Evolutionary conservation across 2,797 vertebrate genomes (phyloP).

Genomic region (Bryconaethiops microstoma): DNA sequence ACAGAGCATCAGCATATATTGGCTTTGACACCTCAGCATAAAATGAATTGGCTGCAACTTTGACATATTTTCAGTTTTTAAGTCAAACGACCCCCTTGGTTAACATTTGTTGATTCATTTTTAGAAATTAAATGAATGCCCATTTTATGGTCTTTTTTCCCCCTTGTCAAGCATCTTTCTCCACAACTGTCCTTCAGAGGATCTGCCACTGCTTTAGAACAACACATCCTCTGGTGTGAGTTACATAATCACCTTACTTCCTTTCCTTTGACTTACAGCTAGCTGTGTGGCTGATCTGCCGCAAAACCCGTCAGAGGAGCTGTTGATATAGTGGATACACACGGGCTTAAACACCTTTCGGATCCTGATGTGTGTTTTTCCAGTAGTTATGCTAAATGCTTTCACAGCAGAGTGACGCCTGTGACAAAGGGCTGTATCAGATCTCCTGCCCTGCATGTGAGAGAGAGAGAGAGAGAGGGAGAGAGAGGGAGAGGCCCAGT

Average conservation of each 20-base stretch:
- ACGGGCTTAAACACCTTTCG: slow-evolving; percentile 44
- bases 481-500: neutral
- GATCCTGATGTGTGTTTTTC: slow-evolving; percentile 44
- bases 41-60: neutral
- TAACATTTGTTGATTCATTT: neutral
- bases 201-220: slow-evolving; percentile 25
- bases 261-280: slow-evolving; percentile 37
- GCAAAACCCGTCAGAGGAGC: slow-evolving; percentile 31
- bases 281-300: slow-evolving; percentile 24
- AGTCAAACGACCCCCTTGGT: neutral
- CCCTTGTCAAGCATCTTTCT: slow-evolving; percentile 9
- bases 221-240: slow-evolving; percentile 40
- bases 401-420: slow-evolving; percentile 31
- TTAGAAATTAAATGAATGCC: neutral
- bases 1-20: neutral
- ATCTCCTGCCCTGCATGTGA: slow-evolving; percentile 32
- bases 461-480: slow-evolving; percentile 11
- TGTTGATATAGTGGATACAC: slow-evolving; percentile 49
- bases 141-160: slow-evolving; percentile 2
- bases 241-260: slow-evolving; percentile 42
- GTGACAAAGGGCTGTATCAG: slow-evolving; percentile 14
- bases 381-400: slow-evolving; percentile 41
- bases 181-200: neutral
- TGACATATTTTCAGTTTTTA: neutral
- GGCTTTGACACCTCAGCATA: neutral